Conservation (phyloP, 92 coral and sea anemone genomes). For the Palythoa grandiflora region DNA sequence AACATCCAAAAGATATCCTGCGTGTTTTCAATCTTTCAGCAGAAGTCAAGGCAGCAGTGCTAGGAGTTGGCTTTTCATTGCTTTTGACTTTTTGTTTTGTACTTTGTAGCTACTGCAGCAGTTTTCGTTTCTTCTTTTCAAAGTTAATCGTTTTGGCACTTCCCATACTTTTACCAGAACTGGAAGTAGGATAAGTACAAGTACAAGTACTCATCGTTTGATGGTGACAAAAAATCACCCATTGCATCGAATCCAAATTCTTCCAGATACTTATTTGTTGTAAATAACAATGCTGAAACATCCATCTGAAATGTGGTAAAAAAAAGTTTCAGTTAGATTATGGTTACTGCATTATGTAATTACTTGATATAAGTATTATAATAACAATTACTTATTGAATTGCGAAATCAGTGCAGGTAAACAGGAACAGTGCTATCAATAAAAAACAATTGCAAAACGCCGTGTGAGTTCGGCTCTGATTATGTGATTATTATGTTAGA, state of each 20-base stretch:
- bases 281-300: constrained; percentile 52
- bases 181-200: background rate
- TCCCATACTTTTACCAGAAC: background rate
- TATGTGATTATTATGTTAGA: background rate
- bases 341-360: background rate
- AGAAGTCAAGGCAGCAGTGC: background rate
- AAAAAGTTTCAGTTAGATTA: background rate
- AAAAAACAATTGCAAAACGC: background rate
- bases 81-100: constrained; percentile 1
- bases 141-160: background rate
- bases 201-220: background rate
- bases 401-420: constrained; percentile 3
- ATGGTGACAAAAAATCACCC: constrained; percentile 53
- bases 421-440: background rate
- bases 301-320: constrained; percentile 42
- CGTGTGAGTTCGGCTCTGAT: background rate
- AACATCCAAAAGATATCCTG: constrained; percentile 55
- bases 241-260: constrained; percentile 62
- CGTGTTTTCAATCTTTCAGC: constrained; percentile 31
- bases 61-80: constrained; percentile 2
- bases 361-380: background rate
- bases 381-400: background rate
- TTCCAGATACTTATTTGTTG: constrained; percentile 43
- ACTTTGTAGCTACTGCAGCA: constrained; percentile 54
- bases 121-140: constrained; percentile 53